phyloP scores from a whole-genome alignment of 1,140 invertebrate species.

The Zaprionus taronus region DNA sequence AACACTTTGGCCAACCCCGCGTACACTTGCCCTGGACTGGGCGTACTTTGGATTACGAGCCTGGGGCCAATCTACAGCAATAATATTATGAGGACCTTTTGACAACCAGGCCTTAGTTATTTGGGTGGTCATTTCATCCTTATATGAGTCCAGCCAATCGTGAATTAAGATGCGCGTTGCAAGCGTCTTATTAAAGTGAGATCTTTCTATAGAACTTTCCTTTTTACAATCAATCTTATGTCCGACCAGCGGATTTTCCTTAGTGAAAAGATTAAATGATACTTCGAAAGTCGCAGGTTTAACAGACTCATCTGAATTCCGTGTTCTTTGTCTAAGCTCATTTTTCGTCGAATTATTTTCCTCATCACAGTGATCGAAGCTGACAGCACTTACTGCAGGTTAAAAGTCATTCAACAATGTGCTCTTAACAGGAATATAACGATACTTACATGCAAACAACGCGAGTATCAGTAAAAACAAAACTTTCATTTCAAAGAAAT shows the following conservation, averaged over 20 bases:
- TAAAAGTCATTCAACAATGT: too few relatives aligned
- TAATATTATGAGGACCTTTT: conserved; percentile 85
- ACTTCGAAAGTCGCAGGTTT: too few relatives aligned
- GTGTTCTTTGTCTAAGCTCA: too few relatives aligned
- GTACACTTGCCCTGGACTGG: conserved; percentile 78
- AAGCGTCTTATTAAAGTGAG: conserved; percentile 43
- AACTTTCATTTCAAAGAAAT: too few relatives aligned
- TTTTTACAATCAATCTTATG: conserved; percentile 19
- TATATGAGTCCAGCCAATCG: conserved; percentile 45
- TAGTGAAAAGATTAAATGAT: conserved; percentile 56
- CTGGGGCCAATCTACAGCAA: conserved; percentile 85
- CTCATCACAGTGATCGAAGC: too few relatives aligned
- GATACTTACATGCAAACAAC: too few relatives aligned
- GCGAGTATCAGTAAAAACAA: too few relatives aligned
- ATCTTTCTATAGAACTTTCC: conserved; percentile 22
- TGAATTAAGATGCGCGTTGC: conserved; percentile 59
- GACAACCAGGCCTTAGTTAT: conserved; percentile 82
- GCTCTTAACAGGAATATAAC: too few relatives aligned
- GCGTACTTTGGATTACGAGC: conserved; percentile 80
- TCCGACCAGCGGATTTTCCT: conserved; percentile 26
- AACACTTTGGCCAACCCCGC: conserved; percentile 84
- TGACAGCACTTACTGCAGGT: too few relatives aligned
- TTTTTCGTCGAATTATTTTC: too few relatives aligned
- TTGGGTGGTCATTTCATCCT: conserved; percentile 25
- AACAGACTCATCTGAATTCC: too few relatives aligned